phyloP scores from a whole-genome alignment of 2,888 invertebrate genomes.

The Trissolcus brochymenae region DNA sequence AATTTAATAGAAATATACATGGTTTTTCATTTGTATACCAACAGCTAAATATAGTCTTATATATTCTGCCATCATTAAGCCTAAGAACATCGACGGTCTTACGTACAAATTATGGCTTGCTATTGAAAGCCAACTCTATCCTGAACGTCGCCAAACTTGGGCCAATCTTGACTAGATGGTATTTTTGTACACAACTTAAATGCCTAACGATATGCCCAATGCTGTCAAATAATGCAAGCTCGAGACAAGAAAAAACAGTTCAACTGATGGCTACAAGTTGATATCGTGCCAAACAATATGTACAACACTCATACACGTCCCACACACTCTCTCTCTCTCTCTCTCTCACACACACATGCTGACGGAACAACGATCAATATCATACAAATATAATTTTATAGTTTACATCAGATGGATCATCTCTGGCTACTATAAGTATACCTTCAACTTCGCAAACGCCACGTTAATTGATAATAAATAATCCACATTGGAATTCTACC shows the following conservation, averaged over 20 bases:
- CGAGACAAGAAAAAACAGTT: slow-evolving; percentile 39
- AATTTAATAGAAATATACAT: too few relatives aligned
- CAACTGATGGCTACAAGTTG: slow-evolving; percentile 41
- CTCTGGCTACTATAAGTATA: slow-evolving; percentile 21
- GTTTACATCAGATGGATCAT: slow-evolving; percentile 56
- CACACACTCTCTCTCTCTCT: too few relatives aligned
- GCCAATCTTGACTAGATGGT: neutral
- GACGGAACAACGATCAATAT: slow-evolving; percentile 59
- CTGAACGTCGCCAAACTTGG: too few relatives aligned
- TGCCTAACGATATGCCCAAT: slow-evolving; percentile 34
- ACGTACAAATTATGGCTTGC: too few relatives aligned
- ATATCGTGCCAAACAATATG: slow-evolving; percentile 51
- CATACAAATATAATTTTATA: slow-evolving; percentile 57
- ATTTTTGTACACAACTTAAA: slow-evolving; percentile 34
- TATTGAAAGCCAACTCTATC: too few relatives aligned
- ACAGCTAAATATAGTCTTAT: too few relatives aligned
- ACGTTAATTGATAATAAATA: slow-evolving; percentile 50
- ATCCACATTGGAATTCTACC: slow-evolving; percentile 61
- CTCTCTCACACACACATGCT: slow-evolving; percentile 13
- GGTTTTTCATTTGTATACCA: too few relatives aligned
- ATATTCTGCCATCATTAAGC: too few relatives aligned
- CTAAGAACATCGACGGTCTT: too few relatives aligned
- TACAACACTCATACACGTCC: slow-evolving; percentile 53
- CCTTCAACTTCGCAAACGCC: slow-evolving; percentile 48
- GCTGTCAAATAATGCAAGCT: slow-evolving; percentile 53